These are phyloP conservation scores for Daphoenositta chrysoptera DNA, from an alignment of 2,113 vertebrate genomes.

Conservation along the genomic window DNA sequence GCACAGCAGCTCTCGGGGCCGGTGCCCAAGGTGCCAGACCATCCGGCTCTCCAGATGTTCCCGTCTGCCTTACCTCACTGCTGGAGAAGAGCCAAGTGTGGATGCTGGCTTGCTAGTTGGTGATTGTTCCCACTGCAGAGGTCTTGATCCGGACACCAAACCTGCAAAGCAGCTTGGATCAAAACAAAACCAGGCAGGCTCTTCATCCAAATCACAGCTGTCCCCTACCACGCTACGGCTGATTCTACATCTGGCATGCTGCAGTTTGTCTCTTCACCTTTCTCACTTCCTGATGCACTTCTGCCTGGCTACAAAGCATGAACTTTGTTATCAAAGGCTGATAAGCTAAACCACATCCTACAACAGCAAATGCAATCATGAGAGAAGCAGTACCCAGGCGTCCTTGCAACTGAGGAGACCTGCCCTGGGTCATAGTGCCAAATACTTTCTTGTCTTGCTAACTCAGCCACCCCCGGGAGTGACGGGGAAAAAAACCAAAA, in stretches of 20 bases:
- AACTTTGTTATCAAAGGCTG: slow-evolving; percentile 42
- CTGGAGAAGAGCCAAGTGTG: not conserved
- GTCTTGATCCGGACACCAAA: not conserved
- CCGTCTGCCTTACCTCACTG: slow-evolving; percentile 6
- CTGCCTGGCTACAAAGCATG: not conserved
- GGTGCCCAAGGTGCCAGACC: rapidly evolving
- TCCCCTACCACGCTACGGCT: rapidly evolving
- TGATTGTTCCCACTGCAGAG: not conserved
- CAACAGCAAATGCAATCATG: not conserved
- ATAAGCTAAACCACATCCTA: not conserved
- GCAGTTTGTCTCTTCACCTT: not conserved
- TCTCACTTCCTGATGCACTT: slow-evolving; percentile 17
- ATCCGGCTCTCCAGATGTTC: not conserved
- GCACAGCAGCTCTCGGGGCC: rapidly evolving
- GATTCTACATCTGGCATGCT: not conserved
- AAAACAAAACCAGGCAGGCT: not conserved
- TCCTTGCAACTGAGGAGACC: not conserved
- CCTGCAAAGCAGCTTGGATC: not conserved
- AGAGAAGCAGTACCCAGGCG: not conserved
- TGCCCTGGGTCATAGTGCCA: slow-evolving; percentile 2
- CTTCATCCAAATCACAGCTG: not conserved
- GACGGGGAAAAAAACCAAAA: not conserved
- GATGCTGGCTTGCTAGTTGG: not conserved
- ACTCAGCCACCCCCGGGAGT: not conserved
- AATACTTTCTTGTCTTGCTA: not conserved